Evolutionary conservation across 2,113 vertebrate species (phyloP).

Genomic region (Cebidichthys violaceus): DNA sequence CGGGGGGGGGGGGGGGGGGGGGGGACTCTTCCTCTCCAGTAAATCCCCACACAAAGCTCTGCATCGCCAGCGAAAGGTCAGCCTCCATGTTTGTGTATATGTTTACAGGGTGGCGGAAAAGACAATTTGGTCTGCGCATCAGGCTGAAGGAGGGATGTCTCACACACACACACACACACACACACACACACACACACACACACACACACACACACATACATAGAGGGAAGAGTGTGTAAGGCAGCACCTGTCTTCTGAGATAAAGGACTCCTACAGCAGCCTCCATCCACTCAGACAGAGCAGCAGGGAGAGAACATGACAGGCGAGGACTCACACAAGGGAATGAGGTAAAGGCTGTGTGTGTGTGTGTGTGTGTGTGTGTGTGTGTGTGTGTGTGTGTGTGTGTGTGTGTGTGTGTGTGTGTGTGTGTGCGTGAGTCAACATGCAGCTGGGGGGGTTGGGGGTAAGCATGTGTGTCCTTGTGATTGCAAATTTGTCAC

Average conservation of each 20-base stretch:
- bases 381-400: not conserved
- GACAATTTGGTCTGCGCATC: conserved; percentile 30
- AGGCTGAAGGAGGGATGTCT: conserved; percentile 43
- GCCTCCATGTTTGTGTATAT: conserved; percentile 26
- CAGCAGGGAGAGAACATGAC: conserved; percentile 62
- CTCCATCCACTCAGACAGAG: conserved; percentile 66
- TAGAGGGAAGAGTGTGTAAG: conserved; percentile 33
- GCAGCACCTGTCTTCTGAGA: conserved; percentile 77
- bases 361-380: not conserved
- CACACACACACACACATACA: conserved; percentile 14
- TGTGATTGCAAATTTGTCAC: conserved; percentile 1
- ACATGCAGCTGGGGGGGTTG: not conserved
- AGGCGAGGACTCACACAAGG: conserved; percentile 43
- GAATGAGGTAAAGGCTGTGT: conserved; percentile 28
- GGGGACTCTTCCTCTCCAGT: conserved; percentile 42
- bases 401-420: not conserved
- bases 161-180: conserved; percentile 24
- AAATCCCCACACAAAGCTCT: conserved; percentile 41
- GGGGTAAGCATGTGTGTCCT: not conserved
- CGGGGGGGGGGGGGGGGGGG: conserved; percentile 32
- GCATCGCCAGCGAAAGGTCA: conserved; percentile 49
- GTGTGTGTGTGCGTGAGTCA: conserved; percentile 10
- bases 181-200: conserved; percentile 20
- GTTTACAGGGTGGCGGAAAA: conserved; percentile 23
- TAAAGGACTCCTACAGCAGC: conserved; percentile 66